A percentile compares a stretch with the other conserved stretches of the same genome.
Evolutionary conservation across 2,888 invertebrate genomes (phyloP).

Genomic region (Temnothorax unifasciatus): DNA sequence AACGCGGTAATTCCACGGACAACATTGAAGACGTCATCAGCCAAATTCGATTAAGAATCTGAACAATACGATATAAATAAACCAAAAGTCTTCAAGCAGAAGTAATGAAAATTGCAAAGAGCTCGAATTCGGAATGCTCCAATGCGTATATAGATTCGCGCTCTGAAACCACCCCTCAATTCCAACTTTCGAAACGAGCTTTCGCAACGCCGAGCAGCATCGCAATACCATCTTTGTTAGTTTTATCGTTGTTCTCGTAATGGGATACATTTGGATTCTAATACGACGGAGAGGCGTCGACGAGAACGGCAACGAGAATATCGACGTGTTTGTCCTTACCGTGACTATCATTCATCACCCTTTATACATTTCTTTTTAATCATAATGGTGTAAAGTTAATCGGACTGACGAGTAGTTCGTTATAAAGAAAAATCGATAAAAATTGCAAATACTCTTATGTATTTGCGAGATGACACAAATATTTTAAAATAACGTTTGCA

Average conservation of each 20-base stretch:
- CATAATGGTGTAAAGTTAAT: neutral
- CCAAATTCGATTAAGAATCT: constrained; percentile 16
- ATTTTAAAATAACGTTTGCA: neutral
- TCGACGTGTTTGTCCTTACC: constrained; percentile 61
- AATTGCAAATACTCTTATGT: neutral
- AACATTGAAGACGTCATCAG: neutral
- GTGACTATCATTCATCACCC: constrained; percentile 23
- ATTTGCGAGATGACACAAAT: neutral
- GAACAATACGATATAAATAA: neutral
- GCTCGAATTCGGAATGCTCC: constrained; percentile 42
- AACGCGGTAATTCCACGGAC: constrained; percentile 8
- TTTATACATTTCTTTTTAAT: constrained; percentile 7
- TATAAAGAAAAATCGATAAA: neutral
- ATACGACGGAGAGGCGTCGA: constrained; percentile 75
- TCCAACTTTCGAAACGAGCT: constrained; percentile 80
- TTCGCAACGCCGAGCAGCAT: constrained; percentile 67
- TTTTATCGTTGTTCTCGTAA: constrained; percentile 82
- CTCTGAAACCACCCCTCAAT: constrained; percentile 75
- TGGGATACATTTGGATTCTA: constrained; percentile 81
- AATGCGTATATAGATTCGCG: constrained; percentile 56
- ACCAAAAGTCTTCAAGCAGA: constrained; percentile 57
- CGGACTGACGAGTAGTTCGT: neutral
- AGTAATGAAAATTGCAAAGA: constrained; percentile 71
- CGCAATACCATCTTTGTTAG: constrained; percentile 79
- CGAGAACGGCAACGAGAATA: constrained; percentile 74